Evolutionary conservation across 2,797 vertebrate genomes (phyloP).

Genomic region (Diglossa cyanea): DNA sequence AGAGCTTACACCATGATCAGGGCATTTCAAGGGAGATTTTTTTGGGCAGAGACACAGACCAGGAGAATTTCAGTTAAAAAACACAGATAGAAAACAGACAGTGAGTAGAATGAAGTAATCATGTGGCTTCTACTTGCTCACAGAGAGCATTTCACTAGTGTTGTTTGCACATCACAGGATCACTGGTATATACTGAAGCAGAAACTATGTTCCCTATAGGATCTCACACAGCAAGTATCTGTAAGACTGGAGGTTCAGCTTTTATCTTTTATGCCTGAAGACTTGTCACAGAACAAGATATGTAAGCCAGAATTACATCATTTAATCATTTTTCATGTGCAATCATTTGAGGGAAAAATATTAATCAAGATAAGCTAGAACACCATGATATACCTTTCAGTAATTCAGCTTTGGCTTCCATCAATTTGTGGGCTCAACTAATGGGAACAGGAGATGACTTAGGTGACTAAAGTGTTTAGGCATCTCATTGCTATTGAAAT

Average conservation of each 20-base stretch:
- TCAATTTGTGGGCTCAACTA: background rate
- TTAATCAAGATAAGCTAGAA: background rate
- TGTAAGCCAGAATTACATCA: background rate
- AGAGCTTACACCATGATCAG: rapidly evolving
- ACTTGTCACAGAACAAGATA: background rate
- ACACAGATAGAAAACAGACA: background rate
- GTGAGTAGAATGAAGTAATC: background rate
- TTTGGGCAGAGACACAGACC: rapidly evolving
- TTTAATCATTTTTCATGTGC: background rate
- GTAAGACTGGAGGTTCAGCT: background rate
- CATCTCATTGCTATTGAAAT: background rate
- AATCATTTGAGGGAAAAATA: background rate
- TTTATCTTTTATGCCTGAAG: background rate
- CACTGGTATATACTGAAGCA: background rate
- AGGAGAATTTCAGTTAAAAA: background rate
- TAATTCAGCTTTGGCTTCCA: background rate
- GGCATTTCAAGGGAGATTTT: background rate
- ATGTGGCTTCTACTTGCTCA: background rate
- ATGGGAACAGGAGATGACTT: background rate
- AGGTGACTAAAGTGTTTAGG: background rate
- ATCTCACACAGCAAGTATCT: background rate
- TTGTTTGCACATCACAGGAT: background rate
- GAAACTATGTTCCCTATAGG: background rate
- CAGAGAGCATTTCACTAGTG: background rate
- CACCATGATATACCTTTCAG: background rate